Percentiles rank a stretch among this genome's conserved stretches.
phyloP scores from a whole-genome alignment of 2,113 vertebrate genomes.

The Alouatta palliata region DNA sequence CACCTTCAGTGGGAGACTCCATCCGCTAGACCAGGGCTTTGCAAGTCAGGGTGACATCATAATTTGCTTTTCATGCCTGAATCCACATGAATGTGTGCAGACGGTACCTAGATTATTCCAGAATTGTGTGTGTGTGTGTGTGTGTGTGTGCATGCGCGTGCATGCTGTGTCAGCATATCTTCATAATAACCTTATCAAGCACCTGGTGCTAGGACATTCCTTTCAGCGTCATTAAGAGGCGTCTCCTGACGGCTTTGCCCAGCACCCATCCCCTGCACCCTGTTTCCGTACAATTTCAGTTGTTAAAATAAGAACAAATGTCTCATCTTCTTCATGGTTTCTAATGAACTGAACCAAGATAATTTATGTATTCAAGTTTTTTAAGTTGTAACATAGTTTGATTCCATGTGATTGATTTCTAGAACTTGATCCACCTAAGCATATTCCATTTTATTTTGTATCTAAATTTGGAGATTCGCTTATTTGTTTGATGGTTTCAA shows the following conservation, averaged over 20 bases:
- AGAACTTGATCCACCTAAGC: not conserved
- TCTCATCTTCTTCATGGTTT: not conserved
- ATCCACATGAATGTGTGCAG: fast-evolving
- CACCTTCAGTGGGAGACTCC: fast-evolving
- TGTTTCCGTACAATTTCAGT: not conserved
- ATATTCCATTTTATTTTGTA: not conserved
- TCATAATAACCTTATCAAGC: fast-evolving
- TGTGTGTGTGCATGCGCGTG: no score
- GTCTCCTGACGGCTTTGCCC: not conserved
- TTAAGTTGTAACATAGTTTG: not conserved
- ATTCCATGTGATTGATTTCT: not conserved
- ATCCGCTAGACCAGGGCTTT: not conserved
- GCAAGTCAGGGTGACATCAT: fast-evolving
- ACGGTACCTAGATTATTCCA: fast-evolving
- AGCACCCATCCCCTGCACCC: fast-evolving
- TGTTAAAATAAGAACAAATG: not conserved
- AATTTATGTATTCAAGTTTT: not conserved
- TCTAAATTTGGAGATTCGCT: not conserved
- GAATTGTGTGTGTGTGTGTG: not conserved
- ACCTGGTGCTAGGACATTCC: no score
- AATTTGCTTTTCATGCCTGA: fast-evolving
- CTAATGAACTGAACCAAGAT: not conserved
- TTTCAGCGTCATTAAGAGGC: fast-evolving
- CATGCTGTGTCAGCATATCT: not conserved
- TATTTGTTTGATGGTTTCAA: not conserved